These are phyloP conservation scores for Isichthys henryi DNA, from an alignment of 2,113 vertebrate species.

Conservation along the genomic window DNA sequence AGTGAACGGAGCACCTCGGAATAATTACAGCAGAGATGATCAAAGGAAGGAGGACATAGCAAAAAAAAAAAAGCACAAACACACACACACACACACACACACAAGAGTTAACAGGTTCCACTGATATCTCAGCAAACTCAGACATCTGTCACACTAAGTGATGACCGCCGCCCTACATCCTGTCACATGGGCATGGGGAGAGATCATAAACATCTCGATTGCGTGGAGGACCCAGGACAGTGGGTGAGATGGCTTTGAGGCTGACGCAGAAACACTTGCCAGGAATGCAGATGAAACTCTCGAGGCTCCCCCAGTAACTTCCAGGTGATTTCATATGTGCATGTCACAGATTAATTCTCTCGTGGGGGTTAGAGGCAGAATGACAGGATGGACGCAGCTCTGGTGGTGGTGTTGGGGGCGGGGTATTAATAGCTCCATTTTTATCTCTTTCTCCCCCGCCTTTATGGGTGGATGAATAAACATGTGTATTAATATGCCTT, in stretches of 20 bases:
- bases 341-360: background rate
- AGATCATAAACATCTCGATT: background rate
- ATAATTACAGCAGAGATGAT: background rate
- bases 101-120: background rate
- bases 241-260: background rate
- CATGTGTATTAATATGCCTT: constrained; percentile 1
- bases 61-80: background rate
- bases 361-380: background rate
- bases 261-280: background rate
- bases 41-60: background rate
- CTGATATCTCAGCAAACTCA: background rate
- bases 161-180: no score
- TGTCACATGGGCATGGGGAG: background rate
- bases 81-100: background rate
- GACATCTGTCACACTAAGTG: background rate
- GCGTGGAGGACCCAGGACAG: background rate
- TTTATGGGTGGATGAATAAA: background rate
- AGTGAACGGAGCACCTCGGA: background rate
- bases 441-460: background rate
- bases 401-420: background rate
- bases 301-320: background rate
- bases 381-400: background rate
- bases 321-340: background rate
- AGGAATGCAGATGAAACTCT: background rate
- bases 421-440: background rate